Evolutionary conservation across 1,140 invertebrate species (phyloP).

Genomic region (Drusus annulatus): DNA sequence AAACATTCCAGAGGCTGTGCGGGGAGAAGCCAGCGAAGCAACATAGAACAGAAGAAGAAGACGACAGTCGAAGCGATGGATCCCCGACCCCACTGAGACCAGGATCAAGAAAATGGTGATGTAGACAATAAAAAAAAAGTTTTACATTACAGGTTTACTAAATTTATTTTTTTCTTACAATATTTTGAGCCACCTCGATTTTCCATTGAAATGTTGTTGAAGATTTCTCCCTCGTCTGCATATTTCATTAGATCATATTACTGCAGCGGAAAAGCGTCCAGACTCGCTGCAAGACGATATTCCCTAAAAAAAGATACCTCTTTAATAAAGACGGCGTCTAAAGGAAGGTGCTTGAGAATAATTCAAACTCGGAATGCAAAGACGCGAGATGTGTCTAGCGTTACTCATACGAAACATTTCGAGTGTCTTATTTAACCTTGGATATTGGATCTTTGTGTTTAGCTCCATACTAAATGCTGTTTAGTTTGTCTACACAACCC

Average conservation of each 20-base stretch:
- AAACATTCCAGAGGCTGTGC: no score
- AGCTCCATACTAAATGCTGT: no score
- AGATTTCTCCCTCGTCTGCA: not conserved
- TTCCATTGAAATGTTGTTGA: not conserved
- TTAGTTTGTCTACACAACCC: no score
- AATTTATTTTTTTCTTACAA: no score
- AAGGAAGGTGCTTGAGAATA: constrained; percentile 16
- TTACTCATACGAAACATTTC: constrained; percentile 20
- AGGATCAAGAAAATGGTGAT: no score
- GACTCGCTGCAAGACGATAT: constrained; percentile 24
- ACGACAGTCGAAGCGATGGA: no score
- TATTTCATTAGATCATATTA: constrained; percentile 15
- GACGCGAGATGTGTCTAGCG: not conserved
- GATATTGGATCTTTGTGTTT: not conserved
- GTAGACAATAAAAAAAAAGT: no score
- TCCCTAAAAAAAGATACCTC: constrained; percentile 6
- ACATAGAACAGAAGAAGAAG: no score
- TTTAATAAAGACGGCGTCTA: constrained; percentile 16
- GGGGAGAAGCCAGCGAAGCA: no score
- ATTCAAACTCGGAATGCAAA: not conserved
- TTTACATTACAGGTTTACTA: no score
- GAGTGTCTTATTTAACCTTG: constrained; percentile 12
- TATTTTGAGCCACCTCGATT: no score
- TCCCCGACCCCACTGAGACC: no score
- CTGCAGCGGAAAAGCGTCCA: not conserved